Percentiles rank a stretch among this genome's conserved stretches.
phyloP scores from a whole-genome alignment of 1,140 invertebrate genomes.

The Aphelinus atriplicis region DNA sequence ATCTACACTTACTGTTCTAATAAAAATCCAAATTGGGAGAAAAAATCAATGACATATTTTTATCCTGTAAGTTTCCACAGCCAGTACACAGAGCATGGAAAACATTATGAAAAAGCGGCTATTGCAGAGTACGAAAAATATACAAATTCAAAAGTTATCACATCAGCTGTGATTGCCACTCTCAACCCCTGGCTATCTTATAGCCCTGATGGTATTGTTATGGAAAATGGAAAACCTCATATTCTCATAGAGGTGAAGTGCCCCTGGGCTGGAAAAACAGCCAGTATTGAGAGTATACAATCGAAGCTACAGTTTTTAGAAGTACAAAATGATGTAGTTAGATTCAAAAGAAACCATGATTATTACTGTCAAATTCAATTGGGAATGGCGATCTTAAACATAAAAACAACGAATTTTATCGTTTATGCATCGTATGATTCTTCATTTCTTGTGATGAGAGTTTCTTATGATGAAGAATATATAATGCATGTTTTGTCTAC shows the following conservation, averaged over 20 bases:
- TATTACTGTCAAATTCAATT: conserved; percentile 43
- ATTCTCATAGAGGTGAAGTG: conserved; percentile 44
- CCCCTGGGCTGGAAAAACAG: conserved; percentile 39
- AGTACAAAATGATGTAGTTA: conserved; percentile 8
- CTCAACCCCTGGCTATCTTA: conserved; percentile 37
- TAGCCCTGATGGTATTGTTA: conserved; percentile 39
- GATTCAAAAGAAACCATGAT: conserved; percentile 38
- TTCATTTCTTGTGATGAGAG: conserved; percentile 10
- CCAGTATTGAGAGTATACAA: conserved; percentile 20
- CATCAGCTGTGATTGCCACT: conserved; percentile 20
- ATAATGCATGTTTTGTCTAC: not conserved
- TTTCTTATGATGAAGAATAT: conserved; percentile 13
- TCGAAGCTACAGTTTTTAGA: conserved; percentile 6
- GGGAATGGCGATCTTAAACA: conserved; percentile 41
- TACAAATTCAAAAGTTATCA: not conserved
- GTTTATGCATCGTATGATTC: conserved; percentile 41
- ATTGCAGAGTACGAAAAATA: conserved; percentile 11
- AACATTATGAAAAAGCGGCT: conserved; percentile 25
- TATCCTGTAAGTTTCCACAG: conserved; percentile 12
- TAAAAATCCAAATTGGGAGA: conserved; percentile 35
- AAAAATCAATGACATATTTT: conserved; percentile 35
- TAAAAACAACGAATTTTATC: conserved; percentile 33
- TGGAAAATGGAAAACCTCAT: conserved; percentile 25
- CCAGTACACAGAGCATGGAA: conserved; percentile 20
- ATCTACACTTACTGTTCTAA: conserved; percentile 31